phyloP scores from a whole-genome alignment of 2,797 vertebrate species.

The Tokudaia tokunoshimensis region DNA sequence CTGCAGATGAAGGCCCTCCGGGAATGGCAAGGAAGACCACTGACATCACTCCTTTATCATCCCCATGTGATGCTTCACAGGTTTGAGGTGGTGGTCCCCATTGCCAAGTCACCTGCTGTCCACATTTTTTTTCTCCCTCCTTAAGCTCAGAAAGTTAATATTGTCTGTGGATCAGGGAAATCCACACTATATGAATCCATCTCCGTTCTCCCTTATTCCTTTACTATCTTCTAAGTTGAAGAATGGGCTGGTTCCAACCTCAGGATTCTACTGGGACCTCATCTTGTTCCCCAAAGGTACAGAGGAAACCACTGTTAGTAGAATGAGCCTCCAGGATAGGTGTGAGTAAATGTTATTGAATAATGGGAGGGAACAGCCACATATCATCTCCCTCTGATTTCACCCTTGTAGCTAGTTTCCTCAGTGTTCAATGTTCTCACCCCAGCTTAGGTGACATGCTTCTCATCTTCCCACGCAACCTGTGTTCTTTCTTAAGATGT shows the following conservation, averaged over 20 bases:
- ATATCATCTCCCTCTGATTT: not conserved
- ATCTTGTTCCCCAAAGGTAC: not conserved
- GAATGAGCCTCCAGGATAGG: not conserved
- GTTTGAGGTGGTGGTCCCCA: not conserved
- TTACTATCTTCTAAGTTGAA: not conserved
- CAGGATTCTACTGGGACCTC: not conserved
- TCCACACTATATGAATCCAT: not conserved
- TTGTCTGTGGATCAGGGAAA: not conserved
- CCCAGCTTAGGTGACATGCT: rapidly evolving
- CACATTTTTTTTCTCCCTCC: not conserved
- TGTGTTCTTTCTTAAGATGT: not conserved
- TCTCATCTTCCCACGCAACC: not conserved
- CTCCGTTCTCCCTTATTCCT: not conserved
- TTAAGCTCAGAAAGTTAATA: not conserved
- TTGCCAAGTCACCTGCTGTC: not conserved
- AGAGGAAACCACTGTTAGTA: not conserved
- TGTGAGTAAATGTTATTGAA: not conserved
- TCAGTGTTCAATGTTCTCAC: not conserved
- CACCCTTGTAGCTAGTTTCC: not conserved
- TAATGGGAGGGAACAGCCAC: not conserved
- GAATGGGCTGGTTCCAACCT: not conserved
- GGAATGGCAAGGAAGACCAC: not conserved
- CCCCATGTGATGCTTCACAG: not conserved
- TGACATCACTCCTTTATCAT: not conserved
- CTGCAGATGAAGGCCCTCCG: rapidly evolving